Evolutionary conservation across 1,140 invertebrate genomes (phyloP), one percentile per base, ranked within the genome.

Genomic region (Sminthurides bifidus): DNA sequence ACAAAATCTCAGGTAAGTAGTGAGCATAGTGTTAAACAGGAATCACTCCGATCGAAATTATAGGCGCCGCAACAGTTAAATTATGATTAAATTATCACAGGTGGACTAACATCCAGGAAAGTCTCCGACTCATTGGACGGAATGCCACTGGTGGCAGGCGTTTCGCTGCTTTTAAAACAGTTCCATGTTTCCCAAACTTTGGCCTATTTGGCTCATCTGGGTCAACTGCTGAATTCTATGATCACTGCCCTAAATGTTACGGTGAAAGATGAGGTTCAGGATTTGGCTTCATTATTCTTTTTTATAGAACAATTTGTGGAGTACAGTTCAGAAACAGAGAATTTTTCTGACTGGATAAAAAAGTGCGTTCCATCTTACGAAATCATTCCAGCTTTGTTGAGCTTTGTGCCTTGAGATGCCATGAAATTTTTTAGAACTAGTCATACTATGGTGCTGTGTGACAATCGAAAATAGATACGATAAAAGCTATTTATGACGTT

Each of bases 201-300:
- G 3, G 31, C 46, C 3, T 49, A 33, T 49, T 17, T 33, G 24
- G 27, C 46, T 17, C 46, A 31, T 6, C 6, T 49, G 10, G 31
- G 46, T 19, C 46, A 49, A 31, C 35, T 33, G 12, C 31, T 49
- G 46, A 49, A 49, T 21, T 49, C 46, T 33, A 17, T 49, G 6
- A 3, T 49, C 6, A 33, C 14, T 31, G 21, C 15, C 21, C 35
- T 27, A 3, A 49, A 4, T 8, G 31, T 19, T 10, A 12, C 30
- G 3, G 17, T 10, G 3, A 49, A 49, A 19, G 46, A 49, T 17
- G 46, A 49, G 31, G 19, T 17, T 8, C 46, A 49, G 3, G 46
- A 49, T 21, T 31, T 49, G 31, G 31, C 46, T 17, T 14, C 46
- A 5, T 5, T 6, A 8, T 33, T 49, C 23, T 49, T 31, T 31